Evolutionary conservation across 2,113 vertebrate genomes (phyloP), one percentile per base, ranked within the genome.

Genomic region (Scophthalmus maximus): DNA sequence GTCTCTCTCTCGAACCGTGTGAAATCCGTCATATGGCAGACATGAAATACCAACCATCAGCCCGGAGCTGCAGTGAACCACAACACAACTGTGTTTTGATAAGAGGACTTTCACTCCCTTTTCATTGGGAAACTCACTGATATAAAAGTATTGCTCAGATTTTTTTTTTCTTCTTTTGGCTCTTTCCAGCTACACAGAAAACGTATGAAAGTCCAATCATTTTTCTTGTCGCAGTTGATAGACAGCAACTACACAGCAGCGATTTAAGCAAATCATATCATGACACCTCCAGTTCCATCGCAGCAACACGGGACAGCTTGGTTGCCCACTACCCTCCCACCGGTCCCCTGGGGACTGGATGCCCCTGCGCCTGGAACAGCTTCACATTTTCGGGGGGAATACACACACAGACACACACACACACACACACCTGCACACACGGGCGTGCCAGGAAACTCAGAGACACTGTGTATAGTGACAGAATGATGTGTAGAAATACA

Each of bases 321-420:
- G 61, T 73, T 68, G 55, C 49, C 71, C 56, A 38, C 70, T 2
- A n/a, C 15, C 36, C 56, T 80, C 71, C 83, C 73, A 75, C 71
- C n/a, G 23, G 27, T 60, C 72, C 60, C 75, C 67, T 85, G 85
- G 49, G 51, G 73, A 46, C 40, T n/a, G 20, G 5, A 66, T 76
- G 70, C 76, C 76, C 70, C 32, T 5, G 6, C 18, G 76, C 78
- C 86, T 55, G 63, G 74, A 85, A 70, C 58, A 67, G 51, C 58
- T 52, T 84, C 73, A 42, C 67, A 65, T 78, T 78, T 61, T 68
- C 74, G 53, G 26, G 63, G 58, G 79, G 56, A 57, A 68, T 42
- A 50, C 68, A 79, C 50, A 30, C 27, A 53, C 27, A 34, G 47
- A 53, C 68, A 79, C 50, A 53, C 51, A 53, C 27, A n/a, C 34